Evolutionary conservation across 2,888 invertebrate species (phyloP).

Genomic region (Eulithis prunata): DNA sequence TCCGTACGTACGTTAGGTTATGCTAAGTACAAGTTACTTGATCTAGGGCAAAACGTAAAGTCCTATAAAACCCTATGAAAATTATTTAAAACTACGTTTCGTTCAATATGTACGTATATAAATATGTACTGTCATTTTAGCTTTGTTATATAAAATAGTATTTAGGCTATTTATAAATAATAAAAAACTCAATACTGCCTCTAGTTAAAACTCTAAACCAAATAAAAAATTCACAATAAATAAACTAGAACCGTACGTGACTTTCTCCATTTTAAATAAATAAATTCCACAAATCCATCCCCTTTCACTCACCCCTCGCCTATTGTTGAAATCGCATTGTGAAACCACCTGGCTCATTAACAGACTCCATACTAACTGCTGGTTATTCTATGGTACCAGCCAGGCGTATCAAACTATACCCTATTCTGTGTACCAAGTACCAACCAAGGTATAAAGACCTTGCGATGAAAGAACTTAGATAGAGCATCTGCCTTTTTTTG

Average conservation of each 20-base stretch:
- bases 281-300: constrained; percentile 47
- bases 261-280: constrained; percentile 44
- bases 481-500: too few relatives aligned
- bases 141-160: too few relatives aligned
- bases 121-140: too few relatives aligned
- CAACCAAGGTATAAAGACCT: neutral
- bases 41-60: too few relatives aligned
- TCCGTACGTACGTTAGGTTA: too few relatives aligned
- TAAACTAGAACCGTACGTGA: constrained; percentile 35
- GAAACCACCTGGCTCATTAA: constrained; percentile 80
- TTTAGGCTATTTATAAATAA: too few relatives aligned
- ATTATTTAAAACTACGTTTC: too few relatives aligned
- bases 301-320: constrained; percentile 57
- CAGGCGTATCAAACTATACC: neutral
- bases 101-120: too few relatives aligned
- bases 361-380: constrained; percentile 44
- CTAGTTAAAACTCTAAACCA: too few relatives aligned
- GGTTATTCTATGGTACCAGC: constrained; percentile 15
- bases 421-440: constrained; percentile 2
- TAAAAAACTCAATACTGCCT: too few relatives aligned
- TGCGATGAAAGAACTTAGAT: neutral
- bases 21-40: too few relatives aligned
- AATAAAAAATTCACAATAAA: constrained; percentile 14
- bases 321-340: constrained; percentile 73
- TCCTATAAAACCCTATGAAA: too few relatives aligned